Evolutionary conservation across 2,113 vertebrate species (phyloP).

Genomic region (rabbit (Oryctolagus cuniculus)): mOryCun1.1 NC_091450.1:6337501-6338000

Average conservation of each 20-base stretch:
- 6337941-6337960: conserved; percentile 72
- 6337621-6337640: conserved; percentile 80
- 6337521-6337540: conserved; percentile 69
- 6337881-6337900: conserved; percentile 82
- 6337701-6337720: conserved; percentile 40
- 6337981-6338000: conserved; percentile 75
- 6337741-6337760: conserved; percentile 69
- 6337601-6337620: conserved; percentile 84
- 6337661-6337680: conserved; percentile 81
- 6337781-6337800: conserved; percentile 83
- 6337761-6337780: conserved; percentile 72
- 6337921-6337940: conserved; percentile 70
- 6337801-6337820: conserved; percentile 72
- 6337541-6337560: conserved; percentile 71
- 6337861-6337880: conserved; percentile 79
- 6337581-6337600: conserved; percentile 79
- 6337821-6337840: conserved; percentile 81
- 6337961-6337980: conserved; percentile 42
- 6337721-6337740: conserved; percentile 71
- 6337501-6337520: conserved; percentile 80
- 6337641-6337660: conserved; percentile 81
- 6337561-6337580: conserved; percentile 76
- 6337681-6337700: conserved; percentile 78
- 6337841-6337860: conserved; percentile 84
- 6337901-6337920: conserved; percentile 78